A percentile compares a stretch with the other conserved stretches of the same genome.
These are phyloP conservation scores for Falcaria lacertinaria DNA, from an alignment of 2,888 invertebrate species.

Conservation along the genomic window DNA sequence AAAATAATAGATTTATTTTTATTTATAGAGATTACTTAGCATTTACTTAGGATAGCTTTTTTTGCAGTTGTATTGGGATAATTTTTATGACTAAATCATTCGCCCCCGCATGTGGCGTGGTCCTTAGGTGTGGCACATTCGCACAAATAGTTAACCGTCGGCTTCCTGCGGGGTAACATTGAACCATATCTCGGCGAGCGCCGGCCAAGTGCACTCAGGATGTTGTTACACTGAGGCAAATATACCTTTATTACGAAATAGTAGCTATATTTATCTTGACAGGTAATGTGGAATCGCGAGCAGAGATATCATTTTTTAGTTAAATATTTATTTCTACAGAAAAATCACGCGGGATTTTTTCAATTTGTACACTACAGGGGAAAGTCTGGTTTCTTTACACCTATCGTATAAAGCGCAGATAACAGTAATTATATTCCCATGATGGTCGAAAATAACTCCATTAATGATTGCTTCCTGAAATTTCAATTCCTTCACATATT, in stretches of 20 bases:
- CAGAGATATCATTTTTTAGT: neutral
- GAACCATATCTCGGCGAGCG: conserved; percentile 62
- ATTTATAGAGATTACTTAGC: too few species aligned
- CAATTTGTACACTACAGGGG: too few species aligned
- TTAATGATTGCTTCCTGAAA: too few species aligned
- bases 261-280: neutral
- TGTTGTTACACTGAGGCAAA: conserved; percentile 57
- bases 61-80: neutral
- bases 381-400: too few species aligned
- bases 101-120: neutral
- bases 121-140: conserved; percentile 44
- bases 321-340: too few species aligned
- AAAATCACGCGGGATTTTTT: too few species aligned
- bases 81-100: neutral
- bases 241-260: conserved; percentile 43
- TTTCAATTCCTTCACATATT: too few species aligned
- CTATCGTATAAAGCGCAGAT: too few species aligned
- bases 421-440: too few species aligned
- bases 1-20: too few species aligned
- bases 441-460: too few species aligned
- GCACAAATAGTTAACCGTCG: conserved; percentile 66
- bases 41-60: too few species aligned
- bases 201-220: conserved; percentile 74
- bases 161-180: conserved; percentile 72
- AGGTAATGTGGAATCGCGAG: neutral